phyloP scores from a whole-genome alignment of 2,888 invertebrate genomes.

The Netelia melanura region DNA sequence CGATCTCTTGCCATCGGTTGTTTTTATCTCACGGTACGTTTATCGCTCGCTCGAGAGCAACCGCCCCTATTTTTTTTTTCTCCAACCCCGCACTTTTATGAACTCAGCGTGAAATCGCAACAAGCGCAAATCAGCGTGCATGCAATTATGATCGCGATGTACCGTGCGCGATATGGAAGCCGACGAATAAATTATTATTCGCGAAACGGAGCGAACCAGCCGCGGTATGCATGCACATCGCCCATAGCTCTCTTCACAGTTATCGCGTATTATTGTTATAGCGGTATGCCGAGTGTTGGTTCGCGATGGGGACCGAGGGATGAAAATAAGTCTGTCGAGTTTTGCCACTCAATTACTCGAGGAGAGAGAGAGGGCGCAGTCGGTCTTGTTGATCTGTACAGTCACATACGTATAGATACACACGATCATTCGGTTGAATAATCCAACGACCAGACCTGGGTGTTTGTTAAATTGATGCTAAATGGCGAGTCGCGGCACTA shows the following conservation, averaged over 20 bases:
- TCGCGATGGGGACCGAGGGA: neutral
- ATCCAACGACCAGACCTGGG: neutral
- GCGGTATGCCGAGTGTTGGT: neutral
- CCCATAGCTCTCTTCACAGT: neutral
- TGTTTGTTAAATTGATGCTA: neutral
- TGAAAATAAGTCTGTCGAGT: slow-evolving; percentile 13
- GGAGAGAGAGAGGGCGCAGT: neutral
- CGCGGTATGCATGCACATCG: neutral
- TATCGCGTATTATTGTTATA: neutral
- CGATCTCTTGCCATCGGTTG: neutral
- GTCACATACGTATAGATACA: neutral
- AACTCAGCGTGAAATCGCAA: neutral
- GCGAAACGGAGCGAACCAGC: neutral
- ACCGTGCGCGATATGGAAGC: neutral
- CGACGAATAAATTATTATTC: slow-evolving; percentile 7
- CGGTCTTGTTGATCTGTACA: neutral
- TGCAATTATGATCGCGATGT: neutral
- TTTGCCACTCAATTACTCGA: slow-evolving; percentile 1
- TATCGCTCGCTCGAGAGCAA: neutral
- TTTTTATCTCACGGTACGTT: neutral
- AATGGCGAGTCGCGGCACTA: neutral
- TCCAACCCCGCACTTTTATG: neutral
- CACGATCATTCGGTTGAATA: neutral
- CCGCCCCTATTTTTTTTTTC: neutral
- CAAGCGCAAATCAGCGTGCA: neutral